Conservation (phyloP, 1,140 invertebrate genomes). For the Drosophila grimshawi region DNA sequence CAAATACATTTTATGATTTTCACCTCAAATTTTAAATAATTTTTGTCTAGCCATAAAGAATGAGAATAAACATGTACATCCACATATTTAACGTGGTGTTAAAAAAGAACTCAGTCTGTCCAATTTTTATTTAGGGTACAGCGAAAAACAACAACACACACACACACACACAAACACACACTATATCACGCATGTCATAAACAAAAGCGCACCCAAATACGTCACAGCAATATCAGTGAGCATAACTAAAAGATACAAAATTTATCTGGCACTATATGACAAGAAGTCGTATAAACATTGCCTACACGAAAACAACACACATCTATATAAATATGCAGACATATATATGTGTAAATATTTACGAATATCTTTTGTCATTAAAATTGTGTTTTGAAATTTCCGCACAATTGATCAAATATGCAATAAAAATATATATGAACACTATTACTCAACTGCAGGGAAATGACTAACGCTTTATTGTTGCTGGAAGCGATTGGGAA, state of each 20-base stretch:
- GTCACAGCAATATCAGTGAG: slow-evolving; percentile 2
- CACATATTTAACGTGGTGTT: not conserved
- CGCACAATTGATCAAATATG: too few relatives aligned
- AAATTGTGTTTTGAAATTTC: too few relatives aligned
- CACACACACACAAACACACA: slow-evolving; percentile 2
- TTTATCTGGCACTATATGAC: slow-evolving; percentile 44
- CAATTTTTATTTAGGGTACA: not conserved
- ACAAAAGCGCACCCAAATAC: not conserved
- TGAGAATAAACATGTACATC: not conserved
- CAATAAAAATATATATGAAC: too few relatives aligned
- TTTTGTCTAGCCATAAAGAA: not conserved
- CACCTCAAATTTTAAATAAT: not conserved
- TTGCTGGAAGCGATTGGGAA: too few relatives aligned
- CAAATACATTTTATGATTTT: not conserved
- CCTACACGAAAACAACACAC: slow-evolving; percentile 41
- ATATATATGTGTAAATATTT: slow-evolving; percentile 9
- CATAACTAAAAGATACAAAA: slow-evolving; percentile 38
- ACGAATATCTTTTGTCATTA: not conserved
- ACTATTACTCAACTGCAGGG: too few relatives aligned
- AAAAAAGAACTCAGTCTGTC: not conserved
- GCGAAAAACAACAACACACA: not conserved
- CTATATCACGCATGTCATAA: not conserved
- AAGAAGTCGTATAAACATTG: slow-evolving; percentile 51
- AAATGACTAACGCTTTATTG: too few relatives aligned
- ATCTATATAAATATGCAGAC: slow-evolving; percentile 12